These are phyloP conservation scores for Heteromormyrus szaboi DNA, from an alignment of 2,797 vertebrate genomes.

Conservation along the genomic window DNA sequence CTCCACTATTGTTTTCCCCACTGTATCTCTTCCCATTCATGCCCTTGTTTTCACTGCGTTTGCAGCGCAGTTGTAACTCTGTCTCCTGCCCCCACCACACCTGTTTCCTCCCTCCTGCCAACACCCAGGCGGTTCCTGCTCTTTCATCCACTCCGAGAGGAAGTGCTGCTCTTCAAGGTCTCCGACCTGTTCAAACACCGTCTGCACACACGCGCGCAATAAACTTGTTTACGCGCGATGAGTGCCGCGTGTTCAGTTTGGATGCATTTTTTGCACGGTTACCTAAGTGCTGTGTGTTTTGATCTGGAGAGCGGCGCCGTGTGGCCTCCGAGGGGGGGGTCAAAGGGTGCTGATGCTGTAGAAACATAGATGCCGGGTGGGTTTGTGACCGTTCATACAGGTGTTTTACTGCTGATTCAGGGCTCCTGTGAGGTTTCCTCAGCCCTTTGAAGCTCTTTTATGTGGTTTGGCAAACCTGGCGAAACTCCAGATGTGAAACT, in stretches of 20 bases:
- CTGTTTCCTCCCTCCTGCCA: background rate
- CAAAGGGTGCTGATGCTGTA: background rate
- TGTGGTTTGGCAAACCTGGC: constrained; percentile 12
- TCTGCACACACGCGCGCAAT: background rate
- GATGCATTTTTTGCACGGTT: background rate
- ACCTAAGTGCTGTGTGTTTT: background rate
- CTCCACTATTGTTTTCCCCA: background rate
- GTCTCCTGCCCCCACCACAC: background rate
- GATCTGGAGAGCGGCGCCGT: background rate
- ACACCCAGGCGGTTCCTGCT: background rate
- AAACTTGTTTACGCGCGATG: background rate
- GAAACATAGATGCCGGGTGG: background rate
- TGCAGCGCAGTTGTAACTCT: constrained; percentile 19
- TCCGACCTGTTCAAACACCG: background rate
- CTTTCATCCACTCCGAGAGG: constrained; percentile 26
- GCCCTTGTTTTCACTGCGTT: constrained; percentile 24
- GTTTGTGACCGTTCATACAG: constrained; percentile 18
- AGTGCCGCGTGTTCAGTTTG: background rate
- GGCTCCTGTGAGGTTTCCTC: background rate
- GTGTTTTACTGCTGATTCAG: constrained; percentile 19
- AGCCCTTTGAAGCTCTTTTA: constrained; percentile 10
- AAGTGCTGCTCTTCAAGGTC: constrained; percentile 2
- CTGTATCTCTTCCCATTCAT: constrained; percentile 9
- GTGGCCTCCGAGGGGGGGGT: background rate
- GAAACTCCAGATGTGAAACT: background rate